Conservation (phyloP, 2,797 vertebrate genomes). For the Jordanella pulchra region DNA sequence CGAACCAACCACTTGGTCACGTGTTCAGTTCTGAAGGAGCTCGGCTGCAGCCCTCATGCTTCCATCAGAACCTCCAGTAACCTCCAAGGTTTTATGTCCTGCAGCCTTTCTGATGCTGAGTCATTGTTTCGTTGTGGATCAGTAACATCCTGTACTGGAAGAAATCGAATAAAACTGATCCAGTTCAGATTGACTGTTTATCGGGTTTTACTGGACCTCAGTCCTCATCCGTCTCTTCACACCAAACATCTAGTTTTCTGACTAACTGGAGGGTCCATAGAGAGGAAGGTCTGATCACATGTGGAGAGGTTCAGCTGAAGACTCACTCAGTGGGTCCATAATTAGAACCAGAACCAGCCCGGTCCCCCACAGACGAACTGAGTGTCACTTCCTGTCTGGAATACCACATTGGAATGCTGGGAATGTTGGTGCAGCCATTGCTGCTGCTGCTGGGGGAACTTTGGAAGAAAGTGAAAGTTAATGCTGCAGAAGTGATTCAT, state of each 20-base stretch:
- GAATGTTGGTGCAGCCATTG: slow-evolving; percentile 54
- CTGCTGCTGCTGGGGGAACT: slow-evolving; percentile 4
- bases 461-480: slow-evolving; percentile 40
- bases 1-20: too few species aligned
- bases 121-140: too few species aligned
- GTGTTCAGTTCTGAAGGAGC: not conserved
- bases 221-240: too few species aligned
- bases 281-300: too few species aligned
- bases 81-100: too few species aligned
- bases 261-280: too few species aligned
- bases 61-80: not conserved
- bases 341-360: slow-evolving; percentile 62
- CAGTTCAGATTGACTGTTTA: too few species aligned
- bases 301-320: not conserved
- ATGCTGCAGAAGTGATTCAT: not conserved
- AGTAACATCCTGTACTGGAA: too few species aligned
- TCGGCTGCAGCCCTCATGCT: not conserved
- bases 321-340: slow-evolving; percentile 43
- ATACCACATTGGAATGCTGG: slow-evolving; percentile 57
- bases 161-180: too few species aligned
- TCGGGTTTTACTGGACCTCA: too few species aligned
- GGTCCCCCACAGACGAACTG: slow-evolving; percentile 36
- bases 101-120: too few species aligned
- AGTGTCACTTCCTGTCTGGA: slow-evolving; percentile 50
- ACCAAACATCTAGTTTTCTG: too few species aligned